Base-by-base conservation (phyloP, 2,113 vertebrate genomes). In the Scomber japonicus region DNA sequence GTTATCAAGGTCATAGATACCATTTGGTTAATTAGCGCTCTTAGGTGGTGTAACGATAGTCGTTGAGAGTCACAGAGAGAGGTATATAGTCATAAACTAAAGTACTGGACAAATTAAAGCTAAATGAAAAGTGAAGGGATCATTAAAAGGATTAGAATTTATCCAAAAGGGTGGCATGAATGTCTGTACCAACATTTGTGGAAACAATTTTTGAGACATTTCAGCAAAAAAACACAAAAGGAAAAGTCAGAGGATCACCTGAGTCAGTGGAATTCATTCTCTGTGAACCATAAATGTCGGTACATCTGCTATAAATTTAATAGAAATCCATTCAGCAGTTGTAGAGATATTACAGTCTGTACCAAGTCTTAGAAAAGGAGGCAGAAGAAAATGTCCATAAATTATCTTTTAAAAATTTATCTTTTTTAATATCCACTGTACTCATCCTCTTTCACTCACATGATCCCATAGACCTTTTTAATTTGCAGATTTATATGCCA, bases 391-490 rank as follows among this genome's bases (percentile, higher is more conserved):
- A 46, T 21, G 1, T 61, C 9, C 15, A 2, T 48, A 17, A 30
- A 31, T 16, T 9, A 12, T 35, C 48, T 69, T 64, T 56, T 40
- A 40, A 5, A n/a, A 50, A 3, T 40, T 57, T 17, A 60, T 46
- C 4, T 56, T 40, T 66, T 53, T 24, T 19, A 27, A 24, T 40
- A 74, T 69, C 64, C 14, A 10, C 24, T 7, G 14, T 40, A 54
- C 66, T 64, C n/a, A 31, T 70, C 48, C 44, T 59, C n/a, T 66
- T 50, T 73, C 54, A 35, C 57, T 70, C 60, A 63, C 16, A 50
- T 78, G 11, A 53, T 19, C 21, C 55, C 62, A 60, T 59, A 16
- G 17, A 66, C 8, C 7, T 49, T 68, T 70, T 69, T 56, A 81
- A 48, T 40, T 75, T 64, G 27, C n/a, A 63, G 17, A 69, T 75